phyloP scores from a whole-genome alignment of 1,140 invertebrate species.

The Rhynchophorus ferrugineus region DNA sequence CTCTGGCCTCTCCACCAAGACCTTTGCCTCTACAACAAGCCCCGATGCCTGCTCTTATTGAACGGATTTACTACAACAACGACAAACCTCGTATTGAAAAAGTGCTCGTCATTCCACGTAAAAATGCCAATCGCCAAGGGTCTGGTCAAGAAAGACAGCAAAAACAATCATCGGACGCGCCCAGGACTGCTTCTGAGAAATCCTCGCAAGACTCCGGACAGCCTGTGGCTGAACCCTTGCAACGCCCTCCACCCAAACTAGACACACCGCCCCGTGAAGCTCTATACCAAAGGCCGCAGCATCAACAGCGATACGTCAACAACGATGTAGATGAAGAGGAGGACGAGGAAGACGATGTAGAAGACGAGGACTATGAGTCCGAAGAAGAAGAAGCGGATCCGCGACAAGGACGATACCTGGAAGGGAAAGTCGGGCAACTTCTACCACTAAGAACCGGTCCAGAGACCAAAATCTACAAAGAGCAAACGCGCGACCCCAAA shows the following conservation, averaged over 20 bases:
- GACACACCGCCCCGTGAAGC: constrained; percentile 14
- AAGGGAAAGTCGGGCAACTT: not conserved
- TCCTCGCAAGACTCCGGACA: too few species aligned
- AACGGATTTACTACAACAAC: constrained; percentile 13
- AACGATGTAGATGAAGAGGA: constrained; percentile 9
- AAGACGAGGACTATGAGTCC: not conserved
- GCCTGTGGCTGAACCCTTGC: not conserved
- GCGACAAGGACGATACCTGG: not conserved
- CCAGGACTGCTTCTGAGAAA: not conserved
- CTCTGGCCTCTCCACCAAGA: not conserved
- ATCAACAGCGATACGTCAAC: not conserved
- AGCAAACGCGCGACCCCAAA: constrained; percentile 12
- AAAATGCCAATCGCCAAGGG: not conserved
- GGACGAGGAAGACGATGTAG: constrained; percentile 4
- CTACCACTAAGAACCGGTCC: too few species aligned
- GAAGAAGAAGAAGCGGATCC: not conserved
- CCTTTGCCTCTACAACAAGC: not conserved
- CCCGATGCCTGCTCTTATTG: constrained; percentile 4
- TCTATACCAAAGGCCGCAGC: not conserved
- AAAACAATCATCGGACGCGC: not conserved
- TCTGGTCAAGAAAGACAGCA: not conserved
- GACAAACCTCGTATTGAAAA: constrained; percentile 3
- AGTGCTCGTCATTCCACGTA: not conserved
- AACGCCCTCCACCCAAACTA: constrained; percentile 1
- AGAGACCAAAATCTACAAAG: constrained; percentile 10